Percentiles rank a stretch among this genome's conserved stretches.
These are phyloP conservation scores for Lophura nycthemera DNA, from an alignment of 2,113 vertebrate species.

Conservation along the genomic window DNA sequence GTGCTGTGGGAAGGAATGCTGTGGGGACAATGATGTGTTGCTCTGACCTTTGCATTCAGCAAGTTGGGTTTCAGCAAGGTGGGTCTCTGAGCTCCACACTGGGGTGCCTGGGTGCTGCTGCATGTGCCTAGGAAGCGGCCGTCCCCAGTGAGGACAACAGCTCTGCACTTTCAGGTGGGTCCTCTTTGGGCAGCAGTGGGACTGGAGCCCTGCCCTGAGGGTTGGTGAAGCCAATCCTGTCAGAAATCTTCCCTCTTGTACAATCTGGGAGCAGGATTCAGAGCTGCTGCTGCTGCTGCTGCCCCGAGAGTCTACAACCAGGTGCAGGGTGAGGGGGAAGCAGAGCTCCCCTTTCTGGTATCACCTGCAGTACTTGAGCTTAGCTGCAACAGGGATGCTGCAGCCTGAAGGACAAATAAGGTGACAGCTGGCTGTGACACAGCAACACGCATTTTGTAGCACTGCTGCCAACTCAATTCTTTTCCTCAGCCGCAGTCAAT, in stretches of 20 bases:
- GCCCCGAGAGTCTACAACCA: not conserved
- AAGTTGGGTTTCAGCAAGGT: not conserved
- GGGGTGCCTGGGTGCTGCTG: accelerated
- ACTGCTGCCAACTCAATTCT: not conserved
- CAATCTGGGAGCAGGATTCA: constrained; percentile 25
- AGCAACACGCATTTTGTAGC: not conserved
- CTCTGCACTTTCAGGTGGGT: not conserved
- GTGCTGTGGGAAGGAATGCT: not conserved
- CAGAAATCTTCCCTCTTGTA: not conserved
- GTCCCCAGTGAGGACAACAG: not conserved
- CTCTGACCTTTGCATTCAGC: not conserved
- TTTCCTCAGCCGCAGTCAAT: not conserved
- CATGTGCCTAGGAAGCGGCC: not conserved
- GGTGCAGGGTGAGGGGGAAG: not conserved
- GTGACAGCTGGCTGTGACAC: not conserved
- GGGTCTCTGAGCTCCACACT: not conserved
- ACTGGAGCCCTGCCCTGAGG: too few relatives aligned
- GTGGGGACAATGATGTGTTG: not conserved
- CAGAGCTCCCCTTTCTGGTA: not conserved
- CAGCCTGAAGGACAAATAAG: not conserved
- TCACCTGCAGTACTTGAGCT: accelerated
- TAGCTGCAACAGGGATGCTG: not conserved
- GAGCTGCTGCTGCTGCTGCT: not conserved
- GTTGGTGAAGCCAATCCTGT: not conserved
- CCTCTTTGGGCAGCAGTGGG: not conserved